phyloP scores from a whole-genome alignment of 2,797 vertebrate species.

The Chiloscyllium punctatum region DNA sequence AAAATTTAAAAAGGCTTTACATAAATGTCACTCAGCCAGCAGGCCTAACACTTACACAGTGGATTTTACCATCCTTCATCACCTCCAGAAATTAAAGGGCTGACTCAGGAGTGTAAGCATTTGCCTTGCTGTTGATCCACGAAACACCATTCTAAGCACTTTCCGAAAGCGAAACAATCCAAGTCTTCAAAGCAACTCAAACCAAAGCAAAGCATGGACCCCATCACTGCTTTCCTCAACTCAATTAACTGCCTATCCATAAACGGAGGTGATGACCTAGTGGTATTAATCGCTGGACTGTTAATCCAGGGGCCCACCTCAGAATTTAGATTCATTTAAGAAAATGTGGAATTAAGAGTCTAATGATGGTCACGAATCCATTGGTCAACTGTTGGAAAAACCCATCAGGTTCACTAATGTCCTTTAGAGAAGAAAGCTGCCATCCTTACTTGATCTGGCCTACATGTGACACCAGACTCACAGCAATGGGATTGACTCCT shows the following conservation, averaged over 20 bases:
- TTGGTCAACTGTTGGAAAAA: no score
- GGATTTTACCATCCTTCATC: background rate
- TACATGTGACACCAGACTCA: no score
- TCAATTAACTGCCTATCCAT: background rate
- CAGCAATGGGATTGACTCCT: no score
- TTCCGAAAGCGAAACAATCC: background rate
- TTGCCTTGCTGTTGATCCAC: background rate
- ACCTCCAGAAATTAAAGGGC: background rate
- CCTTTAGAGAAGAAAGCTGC: no score
- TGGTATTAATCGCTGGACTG: no score
- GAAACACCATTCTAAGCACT: background rate
- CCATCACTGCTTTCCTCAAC: background rate
- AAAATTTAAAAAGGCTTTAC: background rate
- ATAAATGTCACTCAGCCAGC: background rate
- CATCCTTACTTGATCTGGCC: no score
- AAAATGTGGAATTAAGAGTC: no score
- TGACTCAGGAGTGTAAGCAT: background rate
- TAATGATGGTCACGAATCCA: no score
- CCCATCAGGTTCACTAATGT: no score
- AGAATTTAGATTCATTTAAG: no score
- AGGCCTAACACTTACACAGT: background rate
- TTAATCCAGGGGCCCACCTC: no score
- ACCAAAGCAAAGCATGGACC: background rate
- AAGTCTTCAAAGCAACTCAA: background rate
- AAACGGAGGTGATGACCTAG: background rate